A percentile compares a stretch with the other conserved stretches of the same genome.
Evolutionary conservation across 2,888 invertebrate genomes (phyloP).

Genomic region (Epicampocera succincta): DNA sequence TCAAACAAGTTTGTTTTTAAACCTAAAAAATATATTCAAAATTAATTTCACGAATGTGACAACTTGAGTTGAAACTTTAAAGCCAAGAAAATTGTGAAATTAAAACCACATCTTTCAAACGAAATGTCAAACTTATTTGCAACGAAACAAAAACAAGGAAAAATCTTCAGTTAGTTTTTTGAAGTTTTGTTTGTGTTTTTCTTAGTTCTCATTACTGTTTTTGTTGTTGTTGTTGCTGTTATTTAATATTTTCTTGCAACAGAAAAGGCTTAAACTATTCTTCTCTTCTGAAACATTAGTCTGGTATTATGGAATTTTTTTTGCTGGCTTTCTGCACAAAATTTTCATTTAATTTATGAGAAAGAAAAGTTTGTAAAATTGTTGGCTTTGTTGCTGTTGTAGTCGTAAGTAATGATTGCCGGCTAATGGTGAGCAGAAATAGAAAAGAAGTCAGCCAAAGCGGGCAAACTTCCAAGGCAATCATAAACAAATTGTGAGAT

Average conservation of each 20-base stretch:
- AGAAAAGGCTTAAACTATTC: slow-evolving; percentile 44
- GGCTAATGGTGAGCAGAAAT: background rate
- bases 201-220: background rate
- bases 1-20: too few relatives aligned
- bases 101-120: background rate
- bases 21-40: background rate
- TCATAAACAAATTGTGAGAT: slow-evolving; percentile 2
- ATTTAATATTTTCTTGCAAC: slow-evolving; percentile 11
- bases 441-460: background rate
- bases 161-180: slow-evolving; percentile 21
- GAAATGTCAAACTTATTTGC: slow-evolving; percentile 23
- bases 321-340: background rate
- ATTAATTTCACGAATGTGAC: slow-evolving; percentile 37
- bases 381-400: background rate
- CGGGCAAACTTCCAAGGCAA: slow-evolving; percentile 32
- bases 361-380: slow-evolving; percentile 5
- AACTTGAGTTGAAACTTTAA: slow-evolving; percentile 44
- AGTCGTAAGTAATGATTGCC: background rate
- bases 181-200: slow-evolving; percentile 1
- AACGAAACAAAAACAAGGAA: slow-evolving; percentile 1
- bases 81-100: slow-evolving; percentile 11
- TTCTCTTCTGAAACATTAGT: background rate
- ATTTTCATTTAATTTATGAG: slow-evolving; percentile 39
- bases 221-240: too few relatives aligned
- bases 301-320: slow-evolving; percentile 6